Percentiles rank a stretch among this genome's conserved stretches.
Evolutionary conservation across 2,888 invertebrate species (phyloP).

Genomic region (Epirrhoe alternata): DNA sequence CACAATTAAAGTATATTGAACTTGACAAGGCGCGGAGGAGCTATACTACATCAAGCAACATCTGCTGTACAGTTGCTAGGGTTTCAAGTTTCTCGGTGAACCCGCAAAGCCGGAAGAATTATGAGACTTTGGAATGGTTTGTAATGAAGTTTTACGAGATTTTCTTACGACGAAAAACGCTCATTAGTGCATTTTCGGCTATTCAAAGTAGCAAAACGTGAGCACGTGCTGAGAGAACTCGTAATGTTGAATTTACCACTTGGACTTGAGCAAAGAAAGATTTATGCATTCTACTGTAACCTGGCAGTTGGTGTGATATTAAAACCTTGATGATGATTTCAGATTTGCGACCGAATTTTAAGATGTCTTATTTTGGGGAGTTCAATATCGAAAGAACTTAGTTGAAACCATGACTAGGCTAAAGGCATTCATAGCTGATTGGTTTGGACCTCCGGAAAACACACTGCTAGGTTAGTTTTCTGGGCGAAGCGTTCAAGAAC

Average conservation of each 20-base stretch:
- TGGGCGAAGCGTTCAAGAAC: no score
- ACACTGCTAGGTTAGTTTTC: no score
- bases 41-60: conserved; percentile 15
- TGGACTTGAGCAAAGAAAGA: not conserved
- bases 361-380: not conserved
- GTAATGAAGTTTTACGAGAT: not conserved
- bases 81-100: conserved; percentile 2
- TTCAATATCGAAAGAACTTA: not conserved
- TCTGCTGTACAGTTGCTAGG: conserved; percentile 4
- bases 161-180: not conserved
- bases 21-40: conserved; percentile 23
- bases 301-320: not conserved
- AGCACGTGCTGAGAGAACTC: not conserved
- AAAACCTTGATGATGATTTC: not conserved
- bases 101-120: conserved; percentile 1
- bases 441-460: not conserved
- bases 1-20: conserved; percentile 40
- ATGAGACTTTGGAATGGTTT: not conserved
- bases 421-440: not conserved
- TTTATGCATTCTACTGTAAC: not conserved
- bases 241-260: not conserved
- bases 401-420: not conserved
- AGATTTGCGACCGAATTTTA: not conserved
- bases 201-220: not conserved
- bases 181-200: not conserved